Base-by-base conservation (phyloP, 2,888 invertebrate species). In the Parnassius smintheus region DNA sequence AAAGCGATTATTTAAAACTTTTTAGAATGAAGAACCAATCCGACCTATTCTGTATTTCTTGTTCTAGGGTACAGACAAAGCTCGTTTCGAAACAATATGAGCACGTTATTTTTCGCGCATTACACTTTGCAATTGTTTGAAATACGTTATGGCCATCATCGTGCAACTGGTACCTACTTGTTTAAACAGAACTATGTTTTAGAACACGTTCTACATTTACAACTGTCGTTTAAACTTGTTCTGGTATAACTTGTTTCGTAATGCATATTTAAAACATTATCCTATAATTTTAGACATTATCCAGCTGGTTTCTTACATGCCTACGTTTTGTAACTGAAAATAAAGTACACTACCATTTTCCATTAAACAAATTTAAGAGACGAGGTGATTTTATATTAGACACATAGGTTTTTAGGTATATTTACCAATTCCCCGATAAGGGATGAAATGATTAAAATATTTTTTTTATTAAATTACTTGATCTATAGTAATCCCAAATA, bases 101-200 rank as follows among this genome's bases (percentile, higher is more conserved):
- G 84, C 80, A 83, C 83, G 88, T 87, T 85, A 89, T 89, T 89
- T 90, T 87, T 88, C 88, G 87, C 86, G 76, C 85, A 88, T 90
- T 88, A 87, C 86, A 86, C 89, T 85, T 84, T 79, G 83, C 88
- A 84, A 89, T 88, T 88, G 88, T 88, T 85, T 82, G 82, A 86
- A 87, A 86, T 85, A 86, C 83, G 84, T 84, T 85, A 82, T 77
- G 78, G 78, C 77, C 77, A 77, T 62, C 83, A 81, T 77, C 77
- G 76, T 69, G 70, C 65, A 68, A 58, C 70, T 73, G 68, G 74
- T 80, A 82, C 18, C 18, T 18, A 18, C 81, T 81, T 79, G 75
- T 74, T 76, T 59, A 41, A 54, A 60, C 49, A 44, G 42, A 44
- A 45, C 48, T 22, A 22, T 60, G 55, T 56, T 55, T 25, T n/a